Percentiles rank a stretch among this genome's conserved stretches.
phyloP scores from a whole-genome alignment of 2,113 vertebrate genomes.

The Dromas ardeola region DNA sequence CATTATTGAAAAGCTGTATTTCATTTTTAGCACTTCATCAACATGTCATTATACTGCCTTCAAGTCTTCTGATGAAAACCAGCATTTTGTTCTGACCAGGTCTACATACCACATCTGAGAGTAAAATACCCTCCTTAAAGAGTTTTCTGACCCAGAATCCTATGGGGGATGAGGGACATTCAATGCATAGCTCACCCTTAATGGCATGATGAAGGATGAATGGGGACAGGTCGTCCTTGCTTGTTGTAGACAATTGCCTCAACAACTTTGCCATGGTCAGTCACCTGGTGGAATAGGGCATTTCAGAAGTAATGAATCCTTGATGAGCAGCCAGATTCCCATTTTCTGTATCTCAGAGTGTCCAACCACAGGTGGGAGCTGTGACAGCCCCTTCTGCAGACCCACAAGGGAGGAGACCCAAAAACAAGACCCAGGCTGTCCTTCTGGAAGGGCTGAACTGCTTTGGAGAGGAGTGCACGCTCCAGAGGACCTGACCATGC shows the following conservation, averaged over 20 bases:
- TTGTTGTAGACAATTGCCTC: neutral
- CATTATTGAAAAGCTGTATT: neutral
- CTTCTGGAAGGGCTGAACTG: neutral
- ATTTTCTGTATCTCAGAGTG: neutral
- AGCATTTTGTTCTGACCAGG: neutral
- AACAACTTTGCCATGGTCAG: neutral
- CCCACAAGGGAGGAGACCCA: fast-evolving
- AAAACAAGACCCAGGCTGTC: neutral
- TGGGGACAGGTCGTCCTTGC: neutral
- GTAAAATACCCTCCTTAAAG: neutral
- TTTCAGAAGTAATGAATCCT: neutral
- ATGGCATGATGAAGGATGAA: neutral
- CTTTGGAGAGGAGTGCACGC: neutral
- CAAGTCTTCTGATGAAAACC: neutral
- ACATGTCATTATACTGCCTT: neutral
- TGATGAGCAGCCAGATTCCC: neutral
- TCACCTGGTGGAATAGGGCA: neutral
- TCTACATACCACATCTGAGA: neutral
- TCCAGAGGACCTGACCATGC: neutral
- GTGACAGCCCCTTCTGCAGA: neutral
- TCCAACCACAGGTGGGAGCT: neutral
- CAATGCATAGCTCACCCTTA: neutral
- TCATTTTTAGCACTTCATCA: neutral
- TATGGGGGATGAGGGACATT: fast-evolving
- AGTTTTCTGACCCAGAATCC: neutral